phyloP scores from a whole-genome alignment of 2,113 vertebrate genomes.

The Pelecanus crispus region DNA sequence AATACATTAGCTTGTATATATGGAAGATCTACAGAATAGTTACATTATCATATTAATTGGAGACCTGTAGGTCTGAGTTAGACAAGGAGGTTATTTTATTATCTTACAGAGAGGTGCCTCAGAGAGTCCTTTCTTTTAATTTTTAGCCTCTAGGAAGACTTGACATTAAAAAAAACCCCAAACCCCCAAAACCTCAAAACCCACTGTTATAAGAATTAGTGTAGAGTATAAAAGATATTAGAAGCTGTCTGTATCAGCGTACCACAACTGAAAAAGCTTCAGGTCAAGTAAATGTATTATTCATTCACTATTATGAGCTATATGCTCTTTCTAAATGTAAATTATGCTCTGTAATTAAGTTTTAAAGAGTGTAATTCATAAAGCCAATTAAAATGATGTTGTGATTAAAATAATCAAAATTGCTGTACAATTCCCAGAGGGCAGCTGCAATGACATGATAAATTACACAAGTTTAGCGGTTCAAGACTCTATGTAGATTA shows the following conservation, averaged over 20 bases:
- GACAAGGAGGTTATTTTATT: neutral
- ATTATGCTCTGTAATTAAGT: neutral
- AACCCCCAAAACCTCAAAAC: neutral
- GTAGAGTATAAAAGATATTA: neutral
- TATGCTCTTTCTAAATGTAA: neutral
- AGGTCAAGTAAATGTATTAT: constrained; percentile 20
- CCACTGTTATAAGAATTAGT: neutral
- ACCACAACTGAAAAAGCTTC: neutral
- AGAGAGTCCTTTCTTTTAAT: neutral
- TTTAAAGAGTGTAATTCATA: constrained; percentile 9
- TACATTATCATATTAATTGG: neutral
- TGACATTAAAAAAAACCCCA: neutral
- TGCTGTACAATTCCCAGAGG: neutral
- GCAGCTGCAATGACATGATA: neutral
- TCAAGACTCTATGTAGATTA: neutral
- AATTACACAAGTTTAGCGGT: neutral
- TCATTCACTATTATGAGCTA: neutral
- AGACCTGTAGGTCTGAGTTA: neutral
- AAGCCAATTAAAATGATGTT: neutral
- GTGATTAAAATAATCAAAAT: constrained; percentile 29
- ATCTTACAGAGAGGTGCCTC: neutral
- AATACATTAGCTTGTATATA: neutral
- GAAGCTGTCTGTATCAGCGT: neutral
- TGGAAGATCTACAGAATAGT: neutral
- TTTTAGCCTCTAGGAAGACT: neutral